A percentile compares a stretch with the other conserved stretches of the same genome.
phyloP scores from a whole-genome alignment of 2,888 invertebrate genomes.

The Allygus modestus region DNA sequence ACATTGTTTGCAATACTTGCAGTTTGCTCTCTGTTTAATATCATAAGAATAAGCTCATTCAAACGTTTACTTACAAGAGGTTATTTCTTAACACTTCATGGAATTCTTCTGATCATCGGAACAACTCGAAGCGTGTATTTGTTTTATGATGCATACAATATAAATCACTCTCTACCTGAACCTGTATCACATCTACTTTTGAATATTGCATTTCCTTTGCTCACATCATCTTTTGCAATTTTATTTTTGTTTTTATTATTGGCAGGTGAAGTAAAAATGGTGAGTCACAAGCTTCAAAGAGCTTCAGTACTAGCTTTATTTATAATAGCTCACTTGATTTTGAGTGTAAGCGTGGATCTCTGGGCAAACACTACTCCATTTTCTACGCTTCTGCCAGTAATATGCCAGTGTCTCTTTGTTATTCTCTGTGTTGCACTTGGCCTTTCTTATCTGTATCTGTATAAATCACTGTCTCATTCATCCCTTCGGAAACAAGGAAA shows the following conservation, averaged over 20 bases:
- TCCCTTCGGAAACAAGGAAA: slow-evolving; percentile 72
- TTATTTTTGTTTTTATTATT: slow-evolving; percentile 90
- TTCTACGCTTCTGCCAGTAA: slow-evolving; percentile 78
- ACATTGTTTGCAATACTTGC: slow-evolving; percentile 90
- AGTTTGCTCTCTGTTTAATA: slow-evolving; percentile 90
- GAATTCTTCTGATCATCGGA: slow-evolving; percentile 89
- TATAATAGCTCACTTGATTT: slow-evolving; percentile 86
- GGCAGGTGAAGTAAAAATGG: slow-evolving; percentile 79
- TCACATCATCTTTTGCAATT: slow-evolving; percentile 93
- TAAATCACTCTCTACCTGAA: slow-evolving; percentile 86
- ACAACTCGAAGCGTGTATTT: slow-evolving; percentile 90
- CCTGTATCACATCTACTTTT: slow-evolving; percentile 89
- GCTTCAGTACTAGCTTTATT: slow-evolving; percentile 88
- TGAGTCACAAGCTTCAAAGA: slow-evolving; percentile 80
- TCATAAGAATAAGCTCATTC: slow-evolving; percentile 90
- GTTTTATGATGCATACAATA: slow-evolving; percentile 95
- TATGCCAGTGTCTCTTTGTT: slow-evolving; percentile 92
- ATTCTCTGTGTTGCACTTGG: slow-evolving; percentile 91
- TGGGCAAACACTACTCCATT: slow-evolving; percentile 69
- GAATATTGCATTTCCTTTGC: slow-evolving; percentile 90
- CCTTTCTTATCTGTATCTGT: slow-evolving; percentile 90
- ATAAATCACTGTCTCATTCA: slow-evolving; percentile 83
- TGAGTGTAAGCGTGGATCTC: slow-evolving; percentile 90
- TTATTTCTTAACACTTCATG: slow-evolving; percentile 91
- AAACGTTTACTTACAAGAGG: slow-evolving; percentile 92